Evolutionary conservation across 2,888 invertebrate species (phyloP).

Genomic region (Automeris io): DNA sequence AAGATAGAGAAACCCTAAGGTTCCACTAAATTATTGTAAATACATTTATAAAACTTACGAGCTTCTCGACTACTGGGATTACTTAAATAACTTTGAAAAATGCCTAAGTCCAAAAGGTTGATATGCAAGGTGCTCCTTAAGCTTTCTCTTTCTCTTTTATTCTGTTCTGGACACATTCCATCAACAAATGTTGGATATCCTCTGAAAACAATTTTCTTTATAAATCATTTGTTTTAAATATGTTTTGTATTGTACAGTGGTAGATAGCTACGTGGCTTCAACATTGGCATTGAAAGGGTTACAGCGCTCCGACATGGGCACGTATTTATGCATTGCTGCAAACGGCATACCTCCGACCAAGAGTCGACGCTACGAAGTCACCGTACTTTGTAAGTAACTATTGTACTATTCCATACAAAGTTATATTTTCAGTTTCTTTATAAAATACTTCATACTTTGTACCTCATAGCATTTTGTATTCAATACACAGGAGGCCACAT

Average conservation of each 20-base stretch:
- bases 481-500: no score
- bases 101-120: no score
- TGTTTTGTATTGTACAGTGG: constrained; percentile 58
- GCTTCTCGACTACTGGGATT: no score
- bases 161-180: no score
- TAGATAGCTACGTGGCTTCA: constrained; percentile 83
- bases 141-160: no score
- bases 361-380: constrained; percentile 88
- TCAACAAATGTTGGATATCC: no score
- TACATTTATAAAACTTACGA: no score
- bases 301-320: constrained; percentile 89
- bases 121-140: no score
- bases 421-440: not conserved
- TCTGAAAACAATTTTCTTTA: no score
- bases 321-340: constrained; percentile 89
- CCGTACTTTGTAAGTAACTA: constrained; percentile 86
- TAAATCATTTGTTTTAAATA: not conserved
- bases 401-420: not conserved
- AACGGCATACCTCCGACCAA: constrained; percentile 89
- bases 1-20: no score
- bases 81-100: no score
- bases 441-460: constrained; percentile 1
- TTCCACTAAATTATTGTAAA: no score
- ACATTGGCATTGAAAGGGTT: constrained; percentile 83
- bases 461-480: not conserved